Percentiles rank a stretch among this genome's conserved stretches.
phyloP scores from a whole-genome alignment of 2,888 invertebrate genomes.

The Achlya flavicornis region DNA sequence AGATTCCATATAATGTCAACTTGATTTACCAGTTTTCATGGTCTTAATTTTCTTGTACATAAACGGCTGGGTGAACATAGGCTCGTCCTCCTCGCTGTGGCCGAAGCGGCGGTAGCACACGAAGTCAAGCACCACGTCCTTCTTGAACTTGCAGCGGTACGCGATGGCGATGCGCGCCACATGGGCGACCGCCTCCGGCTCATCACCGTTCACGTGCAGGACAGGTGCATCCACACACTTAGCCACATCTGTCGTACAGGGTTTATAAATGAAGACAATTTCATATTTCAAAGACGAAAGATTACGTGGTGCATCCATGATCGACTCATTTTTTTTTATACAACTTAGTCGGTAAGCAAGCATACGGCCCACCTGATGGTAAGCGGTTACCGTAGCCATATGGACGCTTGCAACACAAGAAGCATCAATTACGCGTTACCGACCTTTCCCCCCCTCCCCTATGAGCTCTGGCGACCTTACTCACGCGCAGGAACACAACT shows the following conservation, averaged over 20 bases:
- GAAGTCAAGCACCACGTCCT: slow-evolving; percentile 93
- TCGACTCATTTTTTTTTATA: no score
- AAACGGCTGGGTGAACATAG: slow-evolving; percentile 96
- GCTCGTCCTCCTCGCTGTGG: slow-evolving; percentile 97
- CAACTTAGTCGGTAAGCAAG: no score
- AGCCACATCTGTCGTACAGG: slow-evolving; percentile 86
- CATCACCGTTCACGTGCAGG: slow-evolving; percentile 97
- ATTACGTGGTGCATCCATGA: no score
- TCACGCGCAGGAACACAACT: no score
- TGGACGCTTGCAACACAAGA: no score
- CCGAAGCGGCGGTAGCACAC: slow-evolving; percentile 94
- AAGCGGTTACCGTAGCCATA: no score
- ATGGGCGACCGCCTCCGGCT: slow-evolving; percentile 95
- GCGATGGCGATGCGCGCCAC: slow-evolving; percentile 95
- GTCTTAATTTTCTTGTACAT: slow-evolving; percentile 95
- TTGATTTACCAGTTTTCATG: slow-evolving; percentile 78
- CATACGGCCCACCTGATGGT: no score
- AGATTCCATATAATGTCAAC: no score
- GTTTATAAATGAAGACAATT: neutral
- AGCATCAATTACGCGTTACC: no score
- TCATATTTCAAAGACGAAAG: no score
- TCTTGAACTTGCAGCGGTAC: slow-evolving; percentile 93
- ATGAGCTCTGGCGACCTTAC: no score
- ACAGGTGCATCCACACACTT: slow-evolving; percentile 96
- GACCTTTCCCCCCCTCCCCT: no score